These are phyloP conservation scores for Alosa sapidissima DNA, from an alignment of 2,797 vertebrate species.

Conservation along the genomic window DNA sequence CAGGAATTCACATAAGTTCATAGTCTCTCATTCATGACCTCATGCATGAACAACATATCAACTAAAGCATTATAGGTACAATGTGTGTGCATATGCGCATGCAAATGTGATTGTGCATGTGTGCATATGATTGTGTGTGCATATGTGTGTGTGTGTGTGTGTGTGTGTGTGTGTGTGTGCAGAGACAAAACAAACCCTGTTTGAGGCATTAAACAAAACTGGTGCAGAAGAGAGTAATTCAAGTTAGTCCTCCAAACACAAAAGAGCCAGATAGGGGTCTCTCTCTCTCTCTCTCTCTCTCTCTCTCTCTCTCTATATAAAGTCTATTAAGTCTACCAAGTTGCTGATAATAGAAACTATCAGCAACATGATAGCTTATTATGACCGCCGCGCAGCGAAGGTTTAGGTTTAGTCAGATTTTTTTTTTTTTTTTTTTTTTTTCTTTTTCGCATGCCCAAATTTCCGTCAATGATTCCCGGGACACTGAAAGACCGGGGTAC, in stretches of 20 bases:
- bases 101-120: neutral
- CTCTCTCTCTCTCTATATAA: constrained; percentile 15
- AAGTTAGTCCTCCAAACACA: constrained; percentile 47
- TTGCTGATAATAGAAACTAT: neutral
- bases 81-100: neutral
- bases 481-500: too few relatives aligned
- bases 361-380: neutral
- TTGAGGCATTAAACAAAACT: constrained; percentile 51
- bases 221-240: constrained; percentile 53
- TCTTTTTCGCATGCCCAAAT: too few relatives aligned
- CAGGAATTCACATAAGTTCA: too few relatives aligned
- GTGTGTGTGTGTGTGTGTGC: too few relatives aligned
- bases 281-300: constrained; percentile 9
- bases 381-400: too few relatives aligned
- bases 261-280: constrained; percentile 33
- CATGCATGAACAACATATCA: too few relatives aligned
- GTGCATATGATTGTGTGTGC: neutral
- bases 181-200: constrained; percentile 9
- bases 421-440: too few relatives aligned
- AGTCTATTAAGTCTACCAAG: too few relatives aligned
- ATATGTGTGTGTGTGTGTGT: neutral
- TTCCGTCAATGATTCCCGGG: too few relatives aligned
- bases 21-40: too few relatives aligned
- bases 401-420: too few relatives aligned
- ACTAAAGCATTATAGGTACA: too few relatives aligned